A percentile compares a stretch with the other conserved stretches of the same genome.
Conservation (phyloP, 2,113 vertebrate genomes). For the Delphinapterus leucas region DNA sequence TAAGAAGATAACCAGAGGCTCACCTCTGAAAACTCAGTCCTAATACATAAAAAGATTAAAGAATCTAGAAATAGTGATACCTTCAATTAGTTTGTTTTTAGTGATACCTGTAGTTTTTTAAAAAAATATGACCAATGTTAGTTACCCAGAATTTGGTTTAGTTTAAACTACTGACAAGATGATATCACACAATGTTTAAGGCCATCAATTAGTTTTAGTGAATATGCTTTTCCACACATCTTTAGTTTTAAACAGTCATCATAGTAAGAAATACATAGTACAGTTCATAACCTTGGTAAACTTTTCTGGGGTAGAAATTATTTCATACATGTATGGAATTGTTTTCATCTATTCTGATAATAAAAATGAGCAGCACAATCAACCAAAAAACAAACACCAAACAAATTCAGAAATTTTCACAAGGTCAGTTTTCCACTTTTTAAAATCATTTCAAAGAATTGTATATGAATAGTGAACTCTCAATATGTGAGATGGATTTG, state of each 20-base stretch:
- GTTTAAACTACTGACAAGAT: constrained; percentile 23
- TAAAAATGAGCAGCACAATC: neutral
- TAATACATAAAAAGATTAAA: neutral
- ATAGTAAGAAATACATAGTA: neutral
- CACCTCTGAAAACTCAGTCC: neutral
- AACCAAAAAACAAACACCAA: neutral
- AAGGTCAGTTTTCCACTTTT: neutral
- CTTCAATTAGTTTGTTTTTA: neutral
- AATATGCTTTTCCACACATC: neutral
- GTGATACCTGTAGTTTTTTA: too few species aligned
- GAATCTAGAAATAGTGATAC: neutral
- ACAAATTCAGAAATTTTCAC: constrained; percentile 23
- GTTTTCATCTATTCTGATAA: constrained; percentile 3
- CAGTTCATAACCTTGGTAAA: neutral
- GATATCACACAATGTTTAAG: neutral
- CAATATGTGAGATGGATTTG: neutral
- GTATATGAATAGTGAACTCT: neutral
- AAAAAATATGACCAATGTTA: neutral
- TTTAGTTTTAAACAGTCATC: neutral
- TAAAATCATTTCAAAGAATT: constrained; percentile 21
- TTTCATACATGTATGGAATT: neutral
- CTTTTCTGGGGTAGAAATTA: constrained; percentile 10
- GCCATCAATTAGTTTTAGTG: neutral
- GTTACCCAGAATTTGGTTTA: neutral
- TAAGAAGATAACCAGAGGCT: neutral